These are phyloP conservation scores for Turritopsis rubra DNA, from an alignment of 30 jellyfish, hydroid and myxozoan species.

Conservation along the genomic window DNA sequence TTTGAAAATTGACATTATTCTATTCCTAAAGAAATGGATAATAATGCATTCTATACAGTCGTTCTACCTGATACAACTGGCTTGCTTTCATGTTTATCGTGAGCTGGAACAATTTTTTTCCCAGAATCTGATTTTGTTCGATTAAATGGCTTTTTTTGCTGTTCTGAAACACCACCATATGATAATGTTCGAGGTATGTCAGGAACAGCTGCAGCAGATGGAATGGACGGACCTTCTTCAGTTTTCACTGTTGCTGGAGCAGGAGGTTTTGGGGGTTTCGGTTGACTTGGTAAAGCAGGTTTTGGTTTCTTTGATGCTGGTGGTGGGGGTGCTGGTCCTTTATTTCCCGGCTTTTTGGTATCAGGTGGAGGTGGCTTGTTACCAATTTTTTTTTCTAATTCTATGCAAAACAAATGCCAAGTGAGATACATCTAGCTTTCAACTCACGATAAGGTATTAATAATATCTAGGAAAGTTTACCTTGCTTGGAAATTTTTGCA, in stretches of 20 bases:
- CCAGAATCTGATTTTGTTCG: neutral
- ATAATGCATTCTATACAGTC: too few relatives aligned
- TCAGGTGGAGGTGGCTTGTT: constrained; percentile 21
- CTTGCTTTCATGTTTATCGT: neutral
- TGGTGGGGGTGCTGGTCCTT: constrained; percentile 31
- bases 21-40: too few relatives aligned
- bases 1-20: too few relatives aligned
- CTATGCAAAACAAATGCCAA: neutral
- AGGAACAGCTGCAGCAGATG: neutral
- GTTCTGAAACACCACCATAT: neutral
- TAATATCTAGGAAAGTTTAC: neutral
- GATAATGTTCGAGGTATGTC: neutral
- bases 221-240: neutral
- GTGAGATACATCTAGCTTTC: neutral
- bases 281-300: constrained; percentile 23
- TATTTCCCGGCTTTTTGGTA: constrained; percentile 12
- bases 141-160: neutral
- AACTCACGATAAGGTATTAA: neutral
- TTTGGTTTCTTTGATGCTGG: constrained; percentile 40
- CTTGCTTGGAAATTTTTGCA: constrained; percentile 12
- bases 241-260: neutral
- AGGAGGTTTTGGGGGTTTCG: constrained; percentile 30
- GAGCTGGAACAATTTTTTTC: neutral
- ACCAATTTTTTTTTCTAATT: constrained; percentile 25
- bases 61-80: neutral